phyloP scores from a whole-genome alignment of 2,797 vertebrate species.

The Gobionotothen gibberifrons region DNA sequence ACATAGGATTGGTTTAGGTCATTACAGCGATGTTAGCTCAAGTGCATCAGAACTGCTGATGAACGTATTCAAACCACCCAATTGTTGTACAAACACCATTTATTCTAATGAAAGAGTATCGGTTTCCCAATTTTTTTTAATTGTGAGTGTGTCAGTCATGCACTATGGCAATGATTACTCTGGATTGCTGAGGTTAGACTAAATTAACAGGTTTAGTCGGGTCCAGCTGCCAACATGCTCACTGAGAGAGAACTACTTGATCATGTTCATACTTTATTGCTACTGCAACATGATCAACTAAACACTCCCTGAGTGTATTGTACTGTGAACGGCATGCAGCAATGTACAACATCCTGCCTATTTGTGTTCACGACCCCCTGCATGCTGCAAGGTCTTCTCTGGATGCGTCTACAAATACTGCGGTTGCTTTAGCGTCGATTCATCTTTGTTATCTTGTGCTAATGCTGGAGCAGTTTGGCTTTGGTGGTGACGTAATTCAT shows the following conservation, averaged over 20 bases:
- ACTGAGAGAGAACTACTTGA: neutral
- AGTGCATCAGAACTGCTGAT: neutral
- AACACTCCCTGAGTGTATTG: slow-evolving; percentile 4
- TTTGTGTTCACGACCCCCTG: neutral
- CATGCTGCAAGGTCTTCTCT: neutral
- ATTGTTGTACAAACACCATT: neutral
- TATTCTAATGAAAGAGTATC: neutral
- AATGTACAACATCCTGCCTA: neutral
- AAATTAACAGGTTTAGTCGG: slow-evolving; percentile 1
- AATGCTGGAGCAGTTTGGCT: slow-evolving; percentile 14
- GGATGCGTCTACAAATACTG: neutral
- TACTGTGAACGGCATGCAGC: neutral
- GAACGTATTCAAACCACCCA: neutral
- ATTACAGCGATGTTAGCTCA: neutral
- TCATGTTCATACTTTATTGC: slow-evolving; percentile 13
- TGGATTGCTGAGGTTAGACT: slow-evolving; percentile 16
- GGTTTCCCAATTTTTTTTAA: neutral
- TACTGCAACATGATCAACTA: slow-evolving; percentile 20
- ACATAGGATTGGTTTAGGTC: slow-evolving; percentile 22
- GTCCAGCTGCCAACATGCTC: neutral
- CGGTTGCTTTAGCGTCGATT: neutral
- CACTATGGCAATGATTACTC: slow-evolving; percentile 5
- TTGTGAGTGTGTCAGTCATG: neutral
- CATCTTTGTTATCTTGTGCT: slow-evolving; percentile 23
- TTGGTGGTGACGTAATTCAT: slow-evolving; percentile 69